Base-by-base conservation (phyloP, 2,797 vertebrate species). In the Crypturellus tataupa region DNA sequence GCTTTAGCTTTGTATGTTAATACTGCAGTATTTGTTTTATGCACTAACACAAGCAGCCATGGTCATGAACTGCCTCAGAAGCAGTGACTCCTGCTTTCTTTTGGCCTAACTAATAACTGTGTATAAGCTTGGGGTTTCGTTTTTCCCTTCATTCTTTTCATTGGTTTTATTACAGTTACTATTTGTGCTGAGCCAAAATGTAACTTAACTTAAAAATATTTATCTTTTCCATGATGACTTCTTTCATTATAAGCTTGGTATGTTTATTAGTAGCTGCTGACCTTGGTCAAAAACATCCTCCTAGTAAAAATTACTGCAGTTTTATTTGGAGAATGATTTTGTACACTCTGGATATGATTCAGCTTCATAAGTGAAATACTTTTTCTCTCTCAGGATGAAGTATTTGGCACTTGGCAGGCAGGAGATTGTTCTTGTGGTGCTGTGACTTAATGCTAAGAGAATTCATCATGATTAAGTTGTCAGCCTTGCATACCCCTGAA, bases 251-350 rank as follows among this genome's bases (percentile, higher is more conserved):
- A 59, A 89, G 12, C 10, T 87, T 0, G 0, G 78, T 39, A 42
- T 12, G 5, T 51, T 75, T 94, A 73, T 63, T 83, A 78, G 37
- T 53, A 78, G 78, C 83, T 90, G 25, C 68, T 89, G 49, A 71
- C 44, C 78, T 86, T 11, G 25, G 5, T 90, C 31, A 85, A 85
- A 91, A 91, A 35, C 60, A 85, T 68, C 33, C 19, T 6, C 35
- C 31, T 86, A 56, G 37, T 80, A 70, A 88, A 94, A 47, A 10
- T 51, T 84, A 27, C 7, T 35, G 21, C 31, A 51, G 40, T 56
- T 93, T 78, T 37, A 75, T 89, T 79, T 94, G 82, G 47, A 81
- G 89, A 71, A 81, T n/a, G 47, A 37, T 77, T 79, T 91, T 94
- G 7, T 88, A 33, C 25, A 51, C 37, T 79, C 58, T 94, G 78